Evolutionary conservation across 2,888 invertebrate genomes (phyloP).

Genomic region (Coremacera marginata): DNA sequence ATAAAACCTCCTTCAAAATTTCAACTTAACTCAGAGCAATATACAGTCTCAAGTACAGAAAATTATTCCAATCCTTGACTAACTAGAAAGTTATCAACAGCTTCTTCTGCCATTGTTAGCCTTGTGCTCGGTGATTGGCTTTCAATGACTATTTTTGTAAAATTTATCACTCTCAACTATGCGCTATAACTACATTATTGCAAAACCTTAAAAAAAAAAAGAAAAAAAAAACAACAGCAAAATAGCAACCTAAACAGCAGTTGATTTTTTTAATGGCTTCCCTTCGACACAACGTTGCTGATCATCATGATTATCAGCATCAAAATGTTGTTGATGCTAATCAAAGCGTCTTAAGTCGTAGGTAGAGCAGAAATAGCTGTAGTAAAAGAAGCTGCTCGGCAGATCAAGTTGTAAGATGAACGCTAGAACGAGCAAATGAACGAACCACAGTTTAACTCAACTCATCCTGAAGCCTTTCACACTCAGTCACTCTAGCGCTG

Average conservation of each 20-base stretch:
- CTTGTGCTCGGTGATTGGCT: neutral
- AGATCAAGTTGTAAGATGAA: too few relatives aligned
- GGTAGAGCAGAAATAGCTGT: too few relatives aligned
- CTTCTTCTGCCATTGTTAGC: neutral
- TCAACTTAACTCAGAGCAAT: too few relatives aligned
- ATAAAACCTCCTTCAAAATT: too few relatives aligned
- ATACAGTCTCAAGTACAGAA: too few relatives aligned
- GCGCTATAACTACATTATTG: neutral
- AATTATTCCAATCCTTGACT: too few relatives aligned
- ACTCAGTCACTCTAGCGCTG: neutral
- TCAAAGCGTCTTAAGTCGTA: neutral
- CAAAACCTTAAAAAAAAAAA: neutral
- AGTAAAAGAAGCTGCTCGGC: too few relatives aligned
- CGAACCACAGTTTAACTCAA: too few relatives aligned
- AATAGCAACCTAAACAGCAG: neutral
- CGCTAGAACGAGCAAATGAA: too few relatives aligned
- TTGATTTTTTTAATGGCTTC: conserved; percentile 11
- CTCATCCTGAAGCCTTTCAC: neutral
- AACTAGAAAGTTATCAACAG: too few relatives aligned
- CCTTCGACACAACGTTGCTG: conserved; percentile 18
- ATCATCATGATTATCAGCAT: conserved; percentile 5
- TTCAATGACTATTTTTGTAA: conserved; percentile 5
- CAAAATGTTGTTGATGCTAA: conserved; percentile 18
- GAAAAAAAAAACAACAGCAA: neutral
- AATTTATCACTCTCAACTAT: neutral